Percentiles rank a stretch among this genome's conserved stretches.
phyloP scores from a whole-genome alignment of 2,113 vertebrate species.

The Dermatemys mawii region DNA sequence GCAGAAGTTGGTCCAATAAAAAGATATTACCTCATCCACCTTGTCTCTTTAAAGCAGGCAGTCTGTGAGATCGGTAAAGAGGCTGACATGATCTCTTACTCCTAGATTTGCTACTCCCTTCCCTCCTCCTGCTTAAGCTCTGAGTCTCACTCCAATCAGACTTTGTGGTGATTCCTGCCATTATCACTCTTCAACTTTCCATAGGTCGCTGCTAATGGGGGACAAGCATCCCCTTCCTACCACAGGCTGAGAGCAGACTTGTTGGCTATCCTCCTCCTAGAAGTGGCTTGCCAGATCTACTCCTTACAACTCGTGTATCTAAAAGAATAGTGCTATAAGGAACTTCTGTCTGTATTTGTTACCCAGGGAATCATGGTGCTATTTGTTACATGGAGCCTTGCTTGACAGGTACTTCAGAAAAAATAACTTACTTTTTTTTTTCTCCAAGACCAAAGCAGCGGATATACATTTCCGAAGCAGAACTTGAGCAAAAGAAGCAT shows the following conservation, averaged over 20 bases:
- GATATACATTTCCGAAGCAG: background rate
- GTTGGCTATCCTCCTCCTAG: background rate
- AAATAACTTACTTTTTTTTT: background rate
- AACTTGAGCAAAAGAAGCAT: conserved; percentile 62
- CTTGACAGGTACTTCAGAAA: background rate
- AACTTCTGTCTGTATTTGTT: background rate
- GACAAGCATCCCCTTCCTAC: background rate
- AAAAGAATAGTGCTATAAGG: background rate
- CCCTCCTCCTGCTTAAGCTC: background rate
- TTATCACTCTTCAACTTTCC: background rate
- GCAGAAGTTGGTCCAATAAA: no score
- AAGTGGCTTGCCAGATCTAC: background rate
- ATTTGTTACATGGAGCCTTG: background rate
- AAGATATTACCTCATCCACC: background rate
- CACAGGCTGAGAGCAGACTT: background rate
- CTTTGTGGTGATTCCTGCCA: background rate
- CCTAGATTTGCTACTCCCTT: accelerated
- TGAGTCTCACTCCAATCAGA: background rate
- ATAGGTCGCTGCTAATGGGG: background rate
- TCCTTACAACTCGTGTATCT: background rate
- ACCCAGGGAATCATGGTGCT: background rate
- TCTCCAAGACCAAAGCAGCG: conserved; percentile 44
- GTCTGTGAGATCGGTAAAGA: background rate
- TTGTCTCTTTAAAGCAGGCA: background rate
- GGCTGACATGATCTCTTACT: background rate